Evolutionary conservation across 1,140 invertebrate species (phyloP), one percentile per base, ranked within the genome.

Genomic region (Agraylea sexmaculata): DNA sequence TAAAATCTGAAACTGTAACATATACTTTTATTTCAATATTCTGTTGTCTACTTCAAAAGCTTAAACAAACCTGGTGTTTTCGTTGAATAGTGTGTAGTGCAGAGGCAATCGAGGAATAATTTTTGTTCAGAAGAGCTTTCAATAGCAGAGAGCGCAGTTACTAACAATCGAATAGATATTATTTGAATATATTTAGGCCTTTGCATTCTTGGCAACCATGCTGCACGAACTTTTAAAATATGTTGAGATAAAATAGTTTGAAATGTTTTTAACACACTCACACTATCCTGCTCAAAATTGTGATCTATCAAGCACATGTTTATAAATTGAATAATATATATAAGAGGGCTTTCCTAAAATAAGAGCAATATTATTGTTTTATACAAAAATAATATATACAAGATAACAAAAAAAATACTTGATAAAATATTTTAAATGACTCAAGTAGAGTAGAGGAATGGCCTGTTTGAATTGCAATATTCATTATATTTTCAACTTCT

Each of bases 401-500:
- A 44, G 27, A 37, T 32, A 36, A 48, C 23, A 25, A 44, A 40
- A 45, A 32, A 59, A 64, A 66, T 62, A 78, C 75, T 42, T 73
- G 70, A 56, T 78, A 69, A 56, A 80, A 80, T 50, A 78, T 73
- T 34, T 67, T 52, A 45, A 75, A 66, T 33, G 73, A 73, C 52
- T 71, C 64, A 28, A 60, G 61, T 17, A 80, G 46, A 1, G 73
- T 74, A 10, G 56, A 59, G 6, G 73, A 52, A 51, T 68, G 74
- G 20, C 68, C 62, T 33, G 57, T 53, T 4, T 57, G 52, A 30
- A 77, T 51, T 50, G 71, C 66, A 34, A 63, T 53, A 41, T 68
- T 55, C 10, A 76, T 64, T 2, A 78, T 58, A 41, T 59, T 53
- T 7, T 61, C 62, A 16, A 77, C 56, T 12, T 58, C 47, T 21